Percentiles rank a stretch among this genome's conserved stretches.
Conservation (phyloP, 1,140 invertebrate species). For the Aphaenogaster rudis region DNA sequence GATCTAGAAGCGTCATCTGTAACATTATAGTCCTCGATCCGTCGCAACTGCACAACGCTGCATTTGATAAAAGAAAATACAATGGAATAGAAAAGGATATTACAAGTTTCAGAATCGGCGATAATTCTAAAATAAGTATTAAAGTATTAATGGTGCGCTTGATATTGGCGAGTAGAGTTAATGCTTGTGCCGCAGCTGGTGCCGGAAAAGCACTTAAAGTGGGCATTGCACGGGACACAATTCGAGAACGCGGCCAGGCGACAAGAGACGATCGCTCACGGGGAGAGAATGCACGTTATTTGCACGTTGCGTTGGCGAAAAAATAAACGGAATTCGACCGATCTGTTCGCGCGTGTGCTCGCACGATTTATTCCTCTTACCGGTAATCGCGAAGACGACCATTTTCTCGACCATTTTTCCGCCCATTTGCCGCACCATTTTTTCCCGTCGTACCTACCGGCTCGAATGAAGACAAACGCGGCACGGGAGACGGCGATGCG, state of each 20-base stretch:
- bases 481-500: constrained; percentile 29
- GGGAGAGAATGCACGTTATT: constrained; percentile 5
- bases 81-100: not conserved
- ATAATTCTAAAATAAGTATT: not conserved
- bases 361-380: constrained; percentile 68
- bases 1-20: not conserved
- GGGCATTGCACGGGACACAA: not conserved
- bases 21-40: not conserved
- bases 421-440: constrained; percentile 59
- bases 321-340: constrained; percentile 47
- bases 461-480: constrained; percentile 69
- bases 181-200: not conserved
- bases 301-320: not conserved
- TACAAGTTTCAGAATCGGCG: not conserved
- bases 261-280: not conserved
- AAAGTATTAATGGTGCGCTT: not conserved
- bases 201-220: not conserved
- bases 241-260: not conserved
- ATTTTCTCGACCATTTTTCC: constrained; percentile 65
- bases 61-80: not conserved
- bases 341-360: not conserved
- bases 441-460: constrained; percentile 39
- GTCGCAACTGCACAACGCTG: not conserved
- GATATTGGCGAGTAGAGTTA: not conserved
- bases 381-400: constrained; percentile 66